Conservation (phyloP, 2,797 vertebrate species). For the Buceros bicornis region DNA sequence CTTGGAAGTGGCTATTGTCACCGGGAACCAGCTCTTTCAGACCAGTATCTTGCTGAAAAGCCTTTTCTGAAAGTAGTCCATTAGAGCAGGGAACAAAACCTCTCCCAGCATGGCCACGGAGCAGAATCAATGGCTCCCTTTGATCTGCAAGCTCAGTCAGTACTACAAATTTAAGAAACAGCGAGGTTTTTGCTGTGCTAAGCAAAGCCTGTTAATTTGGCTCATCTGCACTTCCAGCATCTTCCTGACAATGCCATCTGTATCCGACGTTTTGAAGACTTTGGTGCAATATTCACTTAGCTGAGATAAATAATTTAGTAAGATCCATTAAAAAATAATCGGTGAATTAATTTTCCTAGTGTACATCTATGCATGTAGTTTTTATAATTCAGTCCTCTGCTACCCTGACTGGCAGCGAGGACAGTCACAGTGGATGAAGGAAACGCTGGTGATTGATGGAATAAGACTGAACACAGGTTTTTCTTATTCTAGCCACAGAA, state of each 20-base stretch:
- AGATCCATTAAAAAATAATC: slow-evolving; percentile 72
- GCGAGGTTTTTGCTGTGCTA: slow-evolving; percentile 62
- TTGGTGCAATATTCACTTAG: slow-evolving; percentile 64
- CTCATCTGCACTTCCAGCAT: slow-evolving; percentile 39
- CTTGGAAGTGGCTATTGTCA: slow-evolving; percentile 37
- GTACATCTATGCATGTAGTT: slow-evolving; percentile 2
- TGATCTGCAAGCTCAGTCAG: slow-evolving; percentile 21
- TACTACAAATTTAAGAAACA: slow-evolving; percentile 49
- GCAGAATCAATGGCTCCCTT: slow-evolving; percentile 25
- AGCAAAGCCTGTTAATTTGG: slow-evolving; percentile 67
- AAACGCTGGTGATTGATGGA: slow-evolving; percentile 55
- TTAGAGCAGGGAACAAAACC: neutral
- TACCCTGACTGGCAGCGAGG: neutral
- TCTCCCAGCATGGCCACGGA: neutral
- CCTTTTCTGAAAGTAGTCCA: slow-evolving; percentile 45
- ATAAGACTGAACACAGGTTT: slow-evolving; percentile 37
- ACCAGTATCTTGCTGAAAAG: slow-evolving; percentile 51
- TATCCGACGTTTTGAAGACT: slow-evolving; percentile 66
- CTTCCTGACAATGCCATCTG: slow-evolving; percentile 46
- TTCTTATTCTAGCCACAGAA: slow-evolving; percentile 26
- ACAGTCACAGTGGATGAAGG: slow-evolving; percentile 57
- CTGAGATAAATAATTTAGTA: slow-evolving; percentile 72
- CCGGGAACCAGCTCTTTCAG: slow-evolving; percentile 35
- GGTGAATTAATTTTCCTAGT: slow-evolving; percentile 57
- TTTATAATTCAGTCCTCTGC: slow-evolving; percentile 26